phyloP scores from a whole-genome alignment of 2,113 vertebrate genomes.

The Cinclus cinclus region DNA sequence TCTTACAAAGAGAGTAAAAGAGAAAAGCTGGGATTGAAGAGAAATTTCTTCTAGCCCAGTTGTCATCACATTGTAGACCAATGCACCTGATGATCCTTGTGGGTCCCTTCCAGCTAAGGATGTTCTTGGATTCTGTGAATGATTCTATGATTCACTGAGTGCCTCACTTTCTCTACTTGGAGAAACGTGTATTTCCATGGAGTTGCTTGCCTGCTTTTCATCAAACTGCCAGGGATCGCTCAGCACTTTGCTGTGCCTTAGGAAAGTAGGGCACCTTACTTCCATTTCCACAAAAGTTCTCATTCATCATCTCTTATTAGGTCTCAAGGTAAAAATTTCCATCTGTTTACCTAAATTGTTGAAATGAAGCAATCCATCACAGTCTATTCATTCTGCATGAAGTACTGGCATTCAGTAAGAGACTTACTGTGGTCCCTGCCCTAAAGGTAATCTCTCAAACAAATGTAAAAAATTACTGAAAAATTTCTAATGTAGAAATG shows the following conservation, averaged over 20 bases:
- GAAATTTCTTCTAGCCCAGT: background rate
- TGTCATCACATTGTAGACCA: background rate
- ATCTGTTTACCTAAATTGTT: background rate
- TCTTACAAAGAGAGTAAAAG: background rate
- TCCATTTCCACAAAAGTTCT: background rate
- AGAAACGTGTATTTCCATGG: background rate
- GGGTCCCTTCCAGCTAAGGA: background rate
- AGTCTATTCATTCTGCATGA: background rate
- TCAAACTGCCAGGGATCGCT: background rate
- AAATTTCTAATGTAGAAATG: background rate
- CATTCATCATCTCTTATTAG: conserved; percentile 31
- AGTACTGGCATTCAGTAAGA: background rate
- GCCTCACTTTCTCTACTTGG: background rate
- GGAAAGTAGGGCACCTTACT: background rate
- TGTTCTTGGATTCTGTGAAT: background rate
- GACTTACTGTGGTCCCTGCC: background rate
- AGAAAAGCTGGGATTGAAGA: background rate
- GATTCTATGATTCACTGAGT: background rate
- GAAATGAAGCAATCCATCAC: conserved; percentile 24
- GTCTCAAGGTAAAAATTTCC: background rate
- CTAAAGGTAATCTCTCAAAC: background rate
- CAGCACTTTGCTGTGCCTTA: background rate
- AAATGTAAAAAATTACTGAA: conserved; percentile 11
- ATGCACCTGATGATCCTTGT: background rate
- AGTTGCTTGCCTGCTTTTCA: background rate